phyloP scores from a whole-genome alignment of 2,113 vertebrate species.

The Halcyon malimbica region DNA sequence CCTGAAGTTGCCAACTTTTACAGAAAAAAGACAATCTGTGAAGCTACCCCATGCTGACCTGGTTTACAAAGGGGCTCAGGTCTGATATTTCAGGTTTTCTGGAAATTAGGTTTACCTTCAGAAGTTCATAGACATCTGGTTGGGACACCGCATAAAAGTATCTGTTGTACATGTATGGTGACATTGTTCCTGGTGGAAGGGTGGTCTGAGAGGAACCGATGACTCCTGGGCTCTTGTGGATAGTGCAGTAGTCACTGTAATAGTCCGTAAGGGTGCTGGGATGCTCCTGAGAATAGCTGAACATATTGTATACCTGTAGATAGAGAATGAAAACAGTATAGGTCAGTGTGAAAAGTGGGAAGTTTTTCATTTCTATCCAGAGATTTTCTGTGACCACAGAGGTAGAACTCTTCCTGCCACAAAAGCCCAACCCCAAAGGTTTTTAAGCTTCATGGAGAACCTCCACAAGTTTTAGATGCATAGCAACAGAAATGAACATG shows the following conservation, averaged over 20 bases:
- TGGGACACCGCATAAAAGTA: constrained; percentile 44
- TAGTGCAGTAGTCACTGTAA: constrained; percentile 51
- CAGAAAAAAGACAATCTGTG: background rate
- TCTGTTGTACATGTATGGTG: background rate
- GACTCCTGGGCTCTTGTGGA: background rate
- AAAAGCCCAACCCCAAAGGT: background rate
- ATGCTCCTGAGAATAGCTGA: constrained; percentile 37
- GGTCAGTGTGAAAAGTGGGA: background rate
- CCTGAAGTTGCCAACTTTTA: background rate
- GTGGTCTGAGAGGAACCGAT: background rate
- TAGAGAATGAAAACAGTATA: background rate
- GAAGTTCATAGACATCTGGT: constrained; percentile 38
- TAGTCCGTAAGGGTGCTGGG: constrained; percentile 23
- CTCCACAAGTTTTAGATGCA: background rate
- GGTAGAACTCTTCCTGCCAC: background rate
- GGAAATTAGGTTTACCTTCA: constrained; percentile 37
- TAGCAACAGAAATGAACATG: background rate
- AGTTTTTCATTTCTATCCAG: background rate
- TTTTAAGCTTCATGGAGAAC: background rate
- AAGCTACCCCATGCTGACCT: background rate
- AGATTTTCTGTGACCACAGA: background rate
- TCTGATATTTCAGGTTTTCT: background rate
- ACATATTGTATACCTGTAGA: constrained; percentile 40
- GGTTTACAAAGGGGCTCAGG: background rate
- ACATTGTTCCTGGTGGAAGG: background rate